These are phyloP conservation scores for Schizopygopsis malacanthus DNA, from an alignment of 2,797 vertebrate species.

Conservation along the genomic window DNA sequence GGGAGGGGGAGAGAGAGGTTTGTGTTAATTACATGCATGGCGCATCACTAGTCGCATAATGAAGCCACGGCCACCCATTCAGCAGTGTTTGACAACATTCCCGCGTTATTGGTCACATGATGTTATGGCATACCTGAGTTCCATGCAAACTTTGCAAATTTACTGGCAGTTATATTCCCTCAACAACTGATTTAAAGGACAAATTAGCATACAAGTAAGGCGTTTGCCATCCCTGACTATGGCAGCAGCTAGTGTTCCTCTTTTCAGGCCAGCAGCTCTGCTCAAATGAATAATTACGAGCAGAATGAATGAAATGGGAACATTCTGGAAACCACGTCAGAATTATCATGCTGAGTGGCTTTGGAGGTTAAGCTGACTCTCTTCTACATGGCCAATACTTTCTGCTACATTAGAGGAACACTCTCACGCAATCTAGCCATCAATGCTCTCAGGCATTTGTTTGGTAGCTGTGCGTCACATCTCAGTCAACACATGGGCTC, in stretches of 20 bases:
- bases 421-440: constrained; percentile 3
- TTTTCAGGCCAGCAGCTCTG: constrained; percentile 37
- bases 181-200: background rate
- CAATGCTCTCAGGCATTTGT: background rate
- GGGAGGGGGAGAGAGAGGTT: constrained; percentile 46
- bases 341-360: constrained; percentile 35
- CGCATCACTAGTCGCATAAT: constrained; percentile 61
- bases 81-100: constrained; percentile 61
- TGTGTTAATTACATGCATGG: constrained; percentile 71
- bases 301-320: constrained; percentile 43
- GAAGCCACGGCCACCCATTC: constrained; percentile 61
- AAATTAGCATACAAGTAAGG: background rate
- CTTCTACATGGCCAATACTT: background rate
- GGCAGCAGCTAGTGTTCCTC: constrained; percentile 42
- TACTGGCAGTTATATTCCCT: background rate
- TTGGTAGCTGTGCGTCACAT: background rate
- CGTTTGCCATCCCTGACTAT: background rate
- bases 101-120: background rate
- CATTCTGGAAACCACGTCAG: constrained; percentile 10
- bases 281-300: constrained; percentile 42
- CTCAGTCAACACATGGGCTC: background rate
- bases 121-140: background rate
- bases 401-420: background rate
- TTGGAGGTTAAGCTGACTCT: constrained; percentile 13
- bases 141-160: constrained; percentile 4